These are phyloP conservation scores for Chunga burmeisteri DNA, from an alignment of 2,113 vertebrate species.

Conservation along the genomic window DNA sequence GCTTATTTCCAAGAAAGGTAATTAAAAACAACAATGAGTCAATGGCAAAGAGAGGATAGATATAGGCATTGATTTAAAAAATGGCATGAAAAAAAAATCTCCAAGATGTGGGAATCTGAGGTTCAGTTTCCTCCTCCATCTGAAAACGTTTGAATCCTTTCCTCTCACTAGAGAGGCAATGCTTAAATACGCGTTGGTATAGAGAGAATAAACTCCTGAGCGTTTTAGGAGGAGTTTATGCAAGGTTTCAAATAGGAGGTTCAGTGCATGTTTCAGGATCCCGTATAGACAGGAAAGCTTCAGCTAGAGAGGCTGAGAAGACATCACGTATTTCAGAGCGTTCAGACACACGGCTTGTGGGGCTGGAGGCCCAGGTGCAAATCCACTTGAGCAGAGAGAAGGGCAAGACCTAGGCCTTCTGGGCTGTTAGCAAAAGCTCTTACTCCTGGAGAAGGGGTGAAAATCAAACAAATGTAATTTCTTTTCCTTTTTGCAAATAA, in stretches of 20 bases:
- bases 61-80: not conserved
- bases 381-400: not conserved
- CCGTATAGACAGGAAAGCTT: not conserved
- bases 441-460: not conserved
- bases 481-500: not conserved
- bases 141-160: not conserved
- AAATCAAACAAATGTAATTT: not conserved
- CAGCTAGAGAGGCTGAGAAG: not conserved
- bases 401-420: not conserved
- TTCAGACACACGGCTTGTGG: not conserved
- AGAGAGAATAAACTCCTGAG: not conserved
- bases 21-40: not conserved
- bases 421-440: not conserved
- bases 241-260: not conserved
- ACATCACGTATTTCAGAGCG: not conserved
- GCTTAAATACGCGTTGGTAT: not conserved
- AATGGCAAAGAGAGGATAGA: not conserved
- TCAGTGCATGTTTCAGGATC: not conserved
- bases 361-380: not conserved
- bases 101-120: not conserved
- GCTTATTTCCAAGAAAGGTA: not conserved
- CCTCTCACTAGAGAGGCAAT: not conserved
- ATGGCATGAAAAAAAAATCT: not conserved
- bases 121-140: not conserved
- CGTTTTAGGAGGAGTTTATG: not conserved